Evolutionary conservation across 2,113 vertebrate genomes (phyloP), one percentile per base, ranked within the genome.

Genomic region (Ctenomys sociabilis): DNA sequence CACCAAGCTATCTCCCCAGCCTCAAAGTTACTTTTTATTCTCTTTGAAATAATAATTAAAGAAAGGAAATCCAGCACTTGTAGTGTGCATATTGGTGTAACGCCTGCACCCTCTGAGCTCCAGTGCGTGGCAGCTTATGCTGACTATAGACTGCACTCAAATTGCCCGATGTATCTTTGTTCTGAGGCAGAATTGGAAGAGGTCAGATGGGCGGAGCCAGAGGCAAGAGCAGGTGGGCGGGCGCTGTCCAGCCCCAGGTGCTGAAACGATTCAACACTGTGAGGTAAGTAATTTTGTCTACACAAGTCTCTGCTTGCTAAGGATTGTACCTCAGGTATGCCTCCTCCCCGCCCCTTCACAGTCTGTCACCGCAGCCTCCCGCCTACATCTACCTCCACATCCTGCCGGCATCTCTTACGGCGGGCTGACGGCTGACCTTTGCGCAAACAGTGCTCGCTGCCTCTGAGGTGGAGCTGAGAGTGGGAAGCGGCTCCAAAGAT

Each of bases 161-260:
- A 81, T 59, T 75, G 63, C 49, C 2, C 10, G 78, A 61, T 43
- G 35, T 30, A 90, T 4, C 13, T 94, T 93, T 72, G 6, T 88
- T 91, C 24, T 86, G 52, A 84, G 68, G 4, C 61, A 57, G 32
- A 88, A 45, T 0, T 70, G 80, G 82, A 40, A 59, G 54, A 3
- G 10, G 1, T 24, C 22, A 40, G n/a, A 52, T 40, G 12, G 45
- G 59, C 86, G 75, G 12, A 35, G 40, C 72, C 52, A 12, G 22
- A 43, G 59, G 52, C 13, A 32, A 59, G 64, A 45, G 40, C 17
- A 32, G 35, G n/a, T 5, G 28, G 32, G 22, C 12, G 17, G 64
- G 72, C 59, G 91, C 97, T 97, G 89, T 96, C 96, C 95, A 75
- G 26, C 0, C 78, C 0, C 9, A 43, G 61, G 96, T 97, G 96